A percentile compares a stretch with the other conserved stretches of the same genome.
Conservation (phyloP, 2,797 vertebrate species). For the Agapornis canus region DNA sequence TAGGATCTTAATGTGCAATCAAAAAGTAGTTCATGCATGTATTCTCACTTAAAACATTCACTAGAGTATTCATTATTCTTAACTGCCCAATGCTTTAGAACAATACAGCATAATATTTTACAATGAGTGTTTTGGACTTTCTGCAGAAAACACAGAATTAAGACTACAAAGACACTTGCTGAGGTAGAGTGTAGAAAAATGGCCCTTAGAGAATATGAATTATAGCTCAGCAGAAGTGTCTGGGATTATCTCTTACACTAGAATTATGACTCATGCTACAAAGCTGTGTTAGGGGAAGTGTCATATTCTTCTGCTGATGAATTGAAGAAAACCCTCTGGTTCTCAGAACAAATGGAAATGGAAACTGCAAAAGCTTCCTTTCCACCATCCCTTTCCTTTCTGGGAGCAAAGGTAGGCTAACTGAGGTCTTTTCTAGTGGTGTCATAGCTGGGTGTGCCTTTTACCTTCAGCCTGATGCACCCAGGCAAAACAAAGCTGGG, state of each 20-base stretch:
- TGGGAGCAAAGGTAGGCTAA: background rate
- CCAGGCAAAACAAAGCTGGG: background rate
- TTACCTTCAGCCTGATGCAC: background rate
- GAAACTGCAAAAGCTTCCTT: background rate
- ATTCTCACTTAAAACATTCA: background rate
- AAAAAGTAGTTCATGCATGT: background rate
- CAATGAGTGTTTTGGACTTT: background rate
- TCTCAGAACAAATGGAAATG: background rate
- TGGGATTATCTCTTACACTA: background rate
- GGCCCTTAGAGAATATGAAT: background rate
- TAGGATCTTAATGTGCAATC: background rate
- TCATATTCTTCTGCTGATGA: background rate
- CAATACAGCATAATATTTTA: background rate
- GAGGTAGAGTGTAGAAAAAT: background rate
- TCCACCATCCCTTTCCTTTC: fast-evolving
- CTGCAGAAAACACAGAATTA: background rate
- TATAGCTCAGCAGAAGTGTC: background rate
- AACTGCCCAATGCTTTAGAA: background rate
- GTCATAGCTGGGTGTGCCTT: background rate
- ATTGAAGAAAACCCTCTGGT: background rate
- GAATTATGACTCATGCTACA: background rate
- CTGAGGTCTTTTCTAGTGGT: background rate
- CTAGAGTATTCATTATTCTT: background rate
- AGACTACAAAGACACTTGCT: background rate
- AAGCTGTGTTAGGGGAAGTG: background rate